Evolutionary conservation across 2,888 invertebrate species (phyloP).

Genomic region (Himalopsyche anomala): DNA sequence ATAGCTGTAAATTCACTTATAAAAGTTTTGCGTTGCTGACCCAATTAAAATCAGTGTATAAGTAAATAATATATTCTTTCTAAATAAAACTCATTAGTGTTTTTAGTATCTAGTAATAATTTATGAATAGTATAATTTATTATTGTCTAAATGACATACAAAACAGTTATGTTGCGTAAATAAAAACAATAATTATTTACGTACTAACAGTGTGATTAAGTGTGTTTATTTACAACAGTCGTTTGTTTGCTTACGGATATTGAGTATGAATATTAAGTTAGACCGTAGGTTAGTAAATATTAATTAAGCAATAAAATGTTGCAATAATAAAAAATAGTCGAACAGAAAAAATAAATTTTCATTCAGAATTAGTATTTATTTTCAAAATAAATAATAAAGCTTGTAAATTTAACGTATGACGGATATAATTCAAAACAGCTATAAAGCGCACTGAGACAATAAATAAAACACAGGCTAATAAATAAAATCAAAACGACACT

Average conservation of each 20-base stretch:
- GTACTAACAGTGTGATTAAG: not conserved
- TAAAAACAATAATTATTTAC: slow-evolving; percentile 8
- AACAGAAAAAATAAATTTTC: not conserved
- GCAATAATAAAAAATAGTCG: slow-evolving; percentile 20
- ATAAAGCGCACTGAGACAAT: slow-evolving; percentile 27
- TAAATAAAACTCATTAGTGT: too few species aligned
- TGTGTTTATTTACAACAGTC: slow-evolving; percentile 4
- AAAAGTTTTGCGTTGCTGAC: too few species aligned
- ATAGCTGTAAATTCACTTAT: too few species aligned
- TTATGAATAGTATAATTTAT: not conserved
- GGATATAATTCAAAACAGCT: slow-evolving; percentile 26
- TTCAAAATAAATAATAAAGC: slow-evolving; percentile 9
- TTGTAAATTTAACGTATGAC: slow-evolving; percentile 16
- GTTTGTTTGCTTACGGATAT: slow-evolving; percentile 26
- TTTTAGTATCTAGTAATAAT: too few species aligned
- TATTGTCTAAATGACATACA: not conserved
- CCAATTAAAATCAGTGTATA: too few species aligned
- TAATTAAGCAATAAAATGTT: slow-evolving; percentile 33
- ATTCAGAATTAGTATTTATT: not conserved
- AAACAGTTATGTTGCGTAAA: slow-evolving; percentile 27
- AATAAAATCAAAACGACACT: slow-evolving; percentile 3
- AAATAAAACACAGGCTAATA: slow-evolving; percentile 4
- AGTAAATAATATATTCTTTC: too few species aligned
- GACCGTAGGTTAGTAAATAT: slow-evolving; percentile 25
- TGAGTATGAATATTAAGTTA: slow-evolving; percentile 10